A percentile compares a stretch with the other conserved stretches of the same genome.
Evolutionary conservation across 2,888 invertebrate genomes (phyloP).

Genomic region (Drosophila borborema): DNA sequence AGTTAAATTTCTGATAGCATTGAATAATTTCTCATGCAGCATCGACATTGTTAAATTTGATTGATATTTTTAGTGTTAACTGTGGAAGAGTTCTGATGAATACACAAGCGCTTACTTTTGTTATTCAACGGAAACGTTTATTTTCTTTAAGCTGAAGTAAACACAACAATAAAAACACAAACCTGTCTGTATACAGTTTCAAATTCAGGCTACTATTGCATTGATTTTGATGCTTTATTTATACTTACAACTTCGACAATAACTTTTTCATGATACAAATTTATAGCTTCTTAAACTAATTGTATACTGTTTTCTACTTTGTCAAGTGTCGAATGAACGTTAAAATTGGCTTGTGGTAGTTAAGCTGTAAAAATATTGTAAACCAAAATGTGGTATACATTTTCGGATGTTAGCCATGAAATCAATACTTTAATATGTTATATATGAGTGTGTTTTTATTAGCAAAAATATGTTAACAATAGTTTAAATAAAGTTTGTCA

Average conservation of each 20-base stretch:
- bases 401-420: conserved; percentile 43
- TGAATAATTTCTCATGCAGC: conserved; percentile 30
- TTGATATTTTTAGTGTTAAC: conserved; percentile 71
- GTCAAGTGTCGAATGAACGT: conserved; percentile 26
- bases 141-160: conserved; percentile 61
- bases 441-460: conserved; percentile 61
- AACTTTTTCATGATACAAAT: conserved; percentile 43
- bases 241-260: conserved; percentile 62
- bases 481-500: not conserved
- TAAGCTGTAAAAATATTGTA: conserved; percentile 27
- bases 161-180: conserved; percentile 39
- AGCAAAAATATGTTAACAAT: conserved; percentile 60
- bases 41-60: conserved; percentile 56
- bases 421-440: conserved; percentile 46
- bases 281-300: conserved; percentile 16
- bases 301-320: conserved; percentile 28
- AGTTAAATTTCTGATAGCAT: conserved; percentile 29
- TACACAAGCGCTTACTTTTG: conserved; percentile 54
- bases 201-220: conserved; percentile 35
- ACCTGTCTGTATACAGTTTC: conserved; percentile 45
- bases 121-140: conserved; percentile 65
- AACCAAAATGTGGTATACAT: conserved; percentile 16
- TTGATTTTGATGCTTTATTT: conserved; percentile 37
- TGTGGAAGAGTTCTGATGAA: conserved; percentile 40
- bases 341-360: conserved; percentile 5